Conservation (phyloP, 2,797 vertebrate species). For the Anabacerthia variegaticeps region DNA sequence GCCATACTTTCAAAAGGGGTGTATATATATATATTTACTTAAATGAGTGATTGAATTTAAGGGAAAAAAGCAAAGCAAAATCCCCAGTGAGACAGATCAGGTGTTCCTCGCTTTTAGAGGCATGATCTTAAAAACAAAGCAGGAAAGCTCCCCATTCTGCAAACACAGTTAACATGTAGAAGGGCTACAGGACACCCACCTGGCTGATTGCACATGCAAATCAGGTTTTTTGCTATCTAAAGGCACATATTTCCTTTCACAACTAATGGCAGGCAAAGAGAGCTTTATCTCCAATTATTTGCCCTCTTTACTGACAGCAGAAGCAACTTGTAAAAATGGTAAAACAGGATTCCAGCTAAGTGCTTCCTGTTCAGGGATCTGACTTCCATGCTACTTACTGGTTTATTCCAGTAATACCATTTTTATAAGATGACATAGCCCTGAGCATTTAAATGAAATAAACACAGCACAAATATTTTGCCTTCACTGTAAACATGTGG, state of each 20-base stretch:
- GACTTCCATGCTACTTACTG: neutral
- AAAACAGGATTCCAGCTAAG: neutral
- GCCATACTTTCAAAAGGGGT: neutral
- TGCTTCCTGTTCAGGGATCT: neutral
- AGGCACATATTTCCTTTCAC: neutral
- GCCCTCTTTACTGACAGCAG: neutral
- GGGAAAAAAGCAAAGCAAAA: neutral
- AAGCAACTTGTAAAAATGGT: neutral
- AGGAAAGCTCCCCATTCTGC: neutral
- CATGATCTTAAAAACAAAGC: neutral
- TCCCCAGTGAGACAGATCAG: neutral
- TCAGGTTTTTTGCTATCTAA: neutral
- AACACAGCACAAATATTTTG: conserved; percentile 21
- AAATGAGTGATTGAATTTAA: neutral
- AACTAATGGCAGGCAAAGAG: neutral
- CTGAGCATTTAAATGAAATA: conserved; percentile 9
- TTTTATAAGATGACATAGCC: neutral
- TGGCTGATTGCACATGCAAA: neutral
- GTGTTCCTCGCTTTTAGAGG: neutral
- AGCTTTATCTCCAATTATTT: neutral
- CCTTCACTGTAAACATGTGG: neutral
- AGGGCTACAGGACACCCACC: neutral
- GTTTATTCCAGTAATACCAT: neutral
- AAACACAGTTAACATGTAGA: neutral
- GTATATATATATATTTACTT: neutral